Percentiles rank a stretch among this genome's conserved stretches.
phyloP scores from a whole-genome alignment of 2,888 invertebrate genomes.

The Pyralis farinalis region DNA sequence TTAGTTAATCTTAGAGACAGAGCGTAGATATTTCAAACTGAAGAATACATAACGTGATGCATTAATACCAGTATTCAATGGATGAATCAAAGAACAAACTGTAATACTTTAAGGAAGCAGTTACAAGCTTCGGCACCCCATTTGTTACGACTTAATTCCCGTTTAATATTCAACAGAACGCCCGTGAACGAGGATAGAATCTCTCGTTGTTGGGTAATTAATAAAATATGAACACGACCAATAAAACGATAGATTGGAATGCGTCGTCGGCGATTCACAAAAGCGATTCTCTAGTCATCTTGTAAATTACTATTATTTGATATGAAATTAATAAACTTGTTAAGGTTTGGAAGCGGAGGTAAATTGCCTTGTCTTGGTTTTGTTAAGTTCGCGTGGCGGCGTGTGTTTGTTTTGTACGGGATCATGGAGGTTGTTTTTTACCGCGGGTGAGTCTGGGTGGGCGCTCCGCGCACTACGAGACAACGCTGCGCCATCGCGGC shows the following conservation, averaged over 20 bases:
- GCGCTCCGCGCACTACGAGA: conserved; percentile 68
- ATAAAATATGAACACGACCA: conserved; percentile 62
- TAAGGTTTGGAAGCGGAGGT: conserved; percentile 74
- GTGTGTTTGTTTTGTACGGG: conserved; percentile 73
- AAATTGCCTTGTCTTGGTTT: conserved; percentile 73
- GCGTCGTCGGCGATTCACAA: conserved; percentile 68
- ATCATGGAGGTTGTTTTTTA: conserved; percentile 64
- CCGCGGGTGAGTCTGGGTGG: conserved; percentile 68
- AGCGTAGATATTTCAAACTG: too few relatives aligned
- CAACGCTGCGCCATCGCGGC: conserved; percentile 62
- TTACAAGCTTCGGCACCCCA: conserved; percentile 7
- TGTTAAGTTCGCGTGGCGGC: conserved; percentile 74
- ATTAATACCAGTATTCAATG: conserved; percentile 2
- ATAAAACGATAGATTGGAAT: conserved; percentile 69
- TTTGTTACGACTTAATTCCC: conserved; percentile 11
- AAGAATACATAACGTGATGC: too few relatives aligned
- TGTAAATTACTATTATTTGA: conserved; percentile 77
- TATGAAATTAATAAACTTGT: conserved; percentile 80
- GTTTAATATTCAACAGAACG: conserved; percentile 12
- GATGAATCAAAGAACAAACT: background rate
- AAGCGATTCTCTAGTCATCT: conserved; percentile 67
- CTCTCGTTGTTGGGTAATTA: conserved; percentile 44
- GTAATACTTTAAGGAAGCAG: conserved; percentile 3
- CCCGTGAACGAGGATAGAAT: conserved; percentile 13
- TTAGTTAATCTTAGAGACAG: too few relatives aligned